Percentiles rank a stretch among this genome's conserved stretches.
phyloP scores from a whole-genome alignment of 1,140 invertebrate genomes.

The Araneus ventricosus region DNA sequence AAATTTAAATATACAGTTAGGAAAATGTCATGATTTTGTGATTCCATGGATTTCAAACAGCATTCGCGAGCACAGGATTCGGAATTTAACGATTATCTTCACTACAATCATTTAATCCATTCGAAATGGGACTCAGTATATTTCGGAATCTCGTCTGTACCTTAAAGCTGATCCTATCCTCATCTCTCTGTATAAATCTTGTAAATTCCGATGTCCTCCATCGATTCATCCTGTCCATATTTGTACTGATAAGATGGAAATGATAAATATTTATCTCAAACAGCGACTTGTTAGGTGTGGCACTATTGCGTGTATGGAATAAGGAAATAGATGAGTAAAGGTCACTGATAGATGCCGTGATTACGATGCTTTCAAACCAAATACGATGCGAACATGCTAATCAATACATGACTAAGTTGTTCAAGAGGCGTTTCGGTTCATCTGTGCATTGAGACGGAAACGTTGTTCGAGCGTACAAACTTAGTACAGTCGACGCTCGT shows the following conservation, averaged over 20 bases:
- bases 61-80: background rate
- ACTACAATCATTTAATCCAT: background rate
- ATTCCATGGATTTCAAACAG: background rate
- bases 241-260: constrained; percentile 29
- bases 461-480: too few relatives aligned
- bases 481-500: too few relatives aligned
- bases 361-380: background rate
- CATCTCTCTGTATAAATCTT: background rate
- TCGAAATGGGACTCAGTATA: background rate
- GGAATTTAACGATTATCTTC: background rate
- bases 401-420: background rate
- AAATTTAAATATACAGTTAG: too few relatives aligned
- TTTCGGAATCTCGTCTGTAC: background rate
- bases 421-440: background rate
- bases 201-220: constrained; percentile 25
- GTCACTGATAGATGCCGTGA: constrained; percentile 3
- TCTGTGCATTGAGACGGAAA: too few relatives aligned
- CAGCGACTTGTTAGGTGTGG: constrained; percentile 7
- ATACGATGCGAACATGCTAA: background rate
- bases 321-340: constrained; percentile 7
- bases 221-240: constrained; percentile 32
- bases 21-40: too few relatives aligned
- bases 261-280: constrained; percentile 43
- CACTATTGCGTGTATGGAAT: background rate
- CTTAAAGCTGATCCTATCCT: background rate